Evolutionary conservation across 1,140 invertebrate genomes (phyloP).

Genomic region (Sycophaga agraensis): DNA sequence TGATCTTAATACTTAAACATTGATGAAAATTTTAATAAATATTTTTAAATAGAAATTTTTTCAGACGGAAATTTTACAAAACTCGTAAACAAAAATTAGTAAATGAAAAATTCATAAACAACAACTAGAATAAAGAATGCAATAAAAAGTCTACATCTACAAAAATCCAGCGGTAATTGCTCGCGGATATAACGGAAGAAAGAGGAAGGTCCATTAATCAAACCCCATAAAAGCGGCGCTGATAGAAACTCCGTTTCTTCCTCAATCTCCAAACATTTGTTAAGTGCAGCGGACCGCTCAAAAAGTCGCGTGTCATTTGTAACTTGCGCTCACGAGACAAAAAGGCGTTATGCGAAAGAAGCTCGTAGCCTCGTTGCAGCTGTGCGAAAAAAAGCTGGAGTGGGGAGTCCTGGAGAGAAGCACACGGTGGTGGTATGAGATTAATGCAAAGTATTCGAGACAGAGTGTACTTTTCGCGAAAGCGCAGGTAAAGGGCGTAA

Average conservation of each 20-base stretch:
- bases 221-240: slow-evolving; percentile 23
- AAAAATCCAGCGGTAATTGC: slow-evolving; percentile 34
- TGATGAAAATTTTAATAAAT: too few relatives aligned
- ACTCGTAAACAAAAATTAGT: too few relatives aligned
- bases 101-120: too few relatives aligned
- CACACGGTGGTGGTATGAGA: slow-evolving; percentile 36
- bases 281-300: slow-evolving; percentile 32
- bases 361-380: too few relatives aligned
- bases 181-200: slow-evolving; percentile 3
- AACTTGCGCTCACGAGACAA: slow-evolving; percentile 38
- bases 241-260: slow-evolving; percentile 21
- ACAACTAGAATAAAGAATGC: too few relatives aligned
- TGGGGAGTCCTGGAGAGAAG: slow-evolving; percentile 30
- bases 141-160: too few relatives aligned
- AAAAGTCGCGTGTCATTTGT: slow-evolving; percentile 45
- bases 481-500: slow-evolving; percentile 7
- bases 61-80: too few relatives aligned
- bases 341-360: slow-evolving; percentile 21
- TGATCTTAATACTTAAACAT: too few relatives aligned
- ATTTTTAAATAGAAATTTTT: too few relatives aligned
- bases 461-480: slow-evolving; percentile 9
- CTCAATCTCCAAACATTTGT: slow-evolving; percentile 37
- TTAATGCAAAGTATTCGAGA: slow-evolving; percentile 42
- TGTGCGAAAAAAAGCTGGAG: slow-evolving; percentile 4
- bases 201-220: slow-evolving; percentile 33